Evolutionary conservation across 2,797 vertebrate species (phyloP).

Genomic region (Lepilemur septentrionalis): DNA sequence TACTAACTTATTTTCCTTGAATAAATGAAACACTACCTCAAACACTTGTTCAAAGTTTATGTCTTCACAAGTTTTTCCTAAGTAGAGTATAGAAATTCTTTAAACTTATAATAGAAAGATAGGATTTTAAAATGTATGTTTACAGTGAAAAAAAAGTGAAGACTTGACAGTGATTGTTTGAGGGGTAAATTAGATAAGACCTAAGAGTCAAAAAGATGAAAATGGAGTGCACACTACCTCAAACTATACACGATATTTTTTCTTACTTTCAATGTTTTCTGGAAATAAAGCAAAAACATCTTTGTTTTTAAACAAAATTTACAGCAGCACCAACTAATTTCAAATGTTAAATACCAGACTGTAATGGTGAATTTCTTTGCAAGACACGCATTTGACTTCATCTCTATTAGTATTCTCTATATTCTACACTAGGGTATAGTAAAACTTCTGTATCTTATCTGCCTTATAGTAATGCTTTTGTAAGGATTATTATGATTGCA

Average conservation of each 20-base stretch:
- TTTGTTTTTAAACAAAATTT: not conserved
- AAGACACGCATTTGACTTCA: not conserved
- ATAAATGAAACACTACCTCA: not conserved
- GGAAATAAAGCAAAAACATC: not conserved
- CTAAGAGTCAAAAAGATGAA: not conserved
- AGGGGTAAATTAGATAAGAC: not conserved
- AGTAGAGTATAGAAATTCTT: not conserved
- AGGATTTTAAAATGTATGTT: not conserved
- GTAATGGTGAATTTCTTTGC: not conserved
- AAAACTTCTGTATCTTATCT: not conserved
- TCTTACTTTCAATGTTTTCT: not conserved
- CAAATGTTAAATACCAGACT: not conserved
- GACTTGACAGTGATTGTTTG: not conserved
- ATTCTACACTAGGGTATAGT: not conserved
- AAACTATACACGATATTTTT: not conserved
- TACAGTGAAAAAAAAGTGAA: not conserved
- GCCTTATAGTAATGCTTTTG: not conserved
- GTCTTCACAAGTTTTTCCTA: not conserved
- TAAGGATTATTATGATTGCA: not conserved
- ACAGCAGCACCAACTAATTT: not conserved
- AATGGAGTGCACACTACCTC: not conserved
- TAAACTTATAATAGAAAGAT: not conserved
- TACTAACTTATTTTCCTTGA: not conserved
- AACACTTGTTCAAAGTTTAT: not conserved
- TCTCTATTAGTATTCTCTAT: not conserved